Evolutionary conservation across 1,140 invertebrate species (phyloP).

Genomic region (Macrobrachium rosenbergii): DNA sequence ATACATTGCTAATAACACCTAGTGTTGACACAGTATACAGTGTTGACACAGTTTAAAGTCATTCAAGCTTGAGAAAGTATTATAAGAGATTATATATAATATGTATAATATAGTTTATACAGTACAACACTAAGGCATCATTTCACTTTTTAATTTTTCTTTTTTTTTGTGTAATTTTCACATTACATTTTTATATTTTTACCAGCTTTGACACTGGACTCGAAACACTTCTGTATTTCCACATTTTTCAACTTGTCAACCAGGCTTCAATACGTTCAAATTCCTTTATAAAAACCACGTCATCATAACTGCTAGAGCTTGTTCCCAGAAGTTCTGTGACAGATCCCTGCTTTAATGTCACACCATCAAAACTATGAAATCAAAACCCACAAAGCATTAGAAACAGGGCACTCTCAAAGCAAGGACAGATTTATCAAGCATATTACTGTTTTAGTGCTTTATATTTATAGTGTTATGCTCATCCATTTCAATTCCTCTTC

Average conservation of each 20-base stretch:
- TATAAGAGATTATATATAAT: constrained; percentile 56
- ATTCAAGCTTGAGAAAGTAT: constrained; percentile 10
- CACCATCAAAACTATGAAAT: constrained; percentile 42
- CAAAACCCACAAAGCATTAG: constrained; percentile 60
- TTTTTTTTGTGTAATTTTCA: constrained; percentile 41
- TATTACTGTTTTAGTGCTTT: neutral
- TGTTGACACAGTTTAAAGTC: constrained; percentile 8
- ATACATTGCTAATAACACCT: constrained; percentile 40
- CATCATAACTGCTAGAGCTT: constrained; percentile 48
- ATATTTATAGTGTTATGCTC: neutral
- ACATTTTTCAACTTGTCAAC: constrained; percentile 35
- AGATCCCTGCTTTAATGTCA: constrained; percentile 44
- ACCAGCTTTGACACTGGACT: constrained; percentile 19
- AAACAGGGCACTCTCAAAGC: constrained; percentile 60
- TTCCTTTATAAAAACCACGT: constrained; percentile 30
- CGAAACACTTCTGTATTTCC: constrained; percentile 54
- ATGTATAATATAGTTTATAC: constrained; percentile 9
- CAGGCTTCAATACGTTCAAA: constrained; percentile 35
- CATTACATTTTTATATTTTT: constrained; percentile 30
- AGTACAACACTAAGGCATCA: constrained; percentile 62
- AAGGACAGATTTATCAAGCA: constrained; percentile 38
- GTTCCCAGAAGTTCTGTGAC: constrained; percentile 60
- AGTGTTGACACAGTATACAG: constrained; percentile 47
- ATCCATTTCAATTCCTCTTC: constrained; percentile 6
- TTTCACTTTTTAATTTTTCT: constrained; percentile 57